phyloP scores from a whole-genome alignment of 2,797 vertebrate genomes.

The Lateolabrax maculatus region DNA sequence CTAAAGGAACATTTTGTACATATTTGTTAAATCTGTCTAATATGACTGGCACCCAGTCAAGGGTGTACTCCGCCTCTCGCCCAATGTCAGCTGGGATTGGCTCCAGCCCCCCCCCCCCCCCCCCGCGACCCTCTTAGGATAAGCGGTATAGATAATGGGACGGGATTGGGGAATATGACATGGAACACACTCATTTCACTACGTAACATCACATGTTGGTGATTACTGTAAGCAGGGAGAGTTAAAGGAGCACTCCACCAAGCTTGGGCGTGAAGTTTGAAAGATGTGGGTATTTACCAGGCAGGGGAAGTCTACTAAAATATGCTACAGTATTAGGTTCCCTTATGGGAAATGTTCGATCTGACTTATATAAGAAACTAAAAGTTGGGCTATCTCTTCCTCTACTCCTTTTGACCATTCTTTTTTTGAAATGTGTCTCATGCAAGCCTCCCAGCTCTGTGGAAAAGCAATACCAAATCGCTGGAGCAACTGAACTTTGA shows the following conservation, averaged over 20 bases:
- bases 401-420: background rate
- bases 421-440: background rate
- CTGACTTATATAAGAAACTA: background rate
- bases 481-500: background rate
- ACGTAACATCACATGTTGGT: background rate
- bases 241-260: background rate
- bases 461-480: background rate
- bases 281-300: conserved; percentile 14
- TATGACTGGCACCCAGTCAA: too few relatives aligned
- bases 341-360: conserved; percentile 28
- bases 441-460: background rate
- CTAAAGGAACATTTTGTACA: conserved; percentile 2
- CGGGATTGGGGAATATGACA: too few relatives aligned
- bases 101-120: too few relatives aligned
- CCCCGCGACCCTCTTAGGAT: too few relatives aligned
- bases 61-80: too few relatives aligned
- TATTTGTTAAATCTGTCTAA: background rate
- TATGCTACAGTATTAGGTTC: background rate
- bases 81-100: too few relatives aligned
- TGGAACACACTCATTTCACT: too few relatives aligned
- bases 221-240: background rate
- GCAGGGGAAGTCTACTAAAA: background rate
- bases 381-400: background rate
- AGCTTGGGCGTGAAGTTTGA: conserved; percentile 4
- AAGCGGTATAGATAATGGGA: too few relatives aligned